Conservation (phyloP, 2,113 vertebrate genomes). For the Oplegnathus fasciatus region DNA sequence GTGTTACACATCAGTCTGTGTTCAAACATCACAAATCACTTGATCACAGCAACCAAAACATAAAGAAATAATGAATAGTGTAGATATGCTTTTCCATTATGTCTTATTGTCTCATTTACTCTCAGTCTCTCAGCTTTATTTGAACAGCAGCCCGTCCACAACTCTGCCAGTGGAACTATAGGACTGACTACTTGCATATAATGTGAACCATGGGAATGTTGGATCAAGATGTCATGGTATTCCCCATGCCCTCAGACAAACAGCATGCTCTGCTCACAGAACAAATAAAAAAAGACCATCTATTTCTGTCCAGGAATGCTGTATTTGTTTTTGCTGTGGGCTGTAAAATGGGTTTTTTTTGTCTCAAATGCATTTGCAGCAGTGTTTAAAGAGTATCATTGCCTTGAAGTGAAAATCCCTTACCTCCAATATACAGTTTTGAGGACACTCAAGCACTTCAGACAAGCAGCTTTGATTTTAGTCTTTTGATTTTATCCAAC, state of each 20-base stretch:
- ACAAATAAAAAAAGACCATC: slow-evolving; percentile 53
- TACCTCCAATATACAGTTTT: neutral
- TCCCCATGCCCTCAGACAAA: slow-evolving; percentile 57
- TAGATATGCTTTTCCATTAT: slow-evolving; percentile 2
- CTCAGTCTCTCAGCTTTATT: neutral
- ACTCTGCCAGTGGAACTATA: slow-evolving; percentile 9
- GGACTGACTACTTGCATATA: slow-evolving; percentile 10
- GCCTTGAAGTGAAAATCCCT: slow-evolving; percentile 20
- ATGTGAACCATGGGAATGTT: slow-evolving; percentile 67
- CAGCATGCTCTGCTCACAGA: slow-evolving; percentile 39
- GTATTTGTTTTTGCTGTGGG: slow-evolving; percentile 52
- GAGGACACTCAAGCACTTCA: neutral
- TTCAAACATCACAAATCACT: slow-evolving; percentile 30
- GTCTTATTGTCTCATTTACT: neutral
- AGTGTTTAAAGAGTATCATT: slow-evolving; percentile 13
- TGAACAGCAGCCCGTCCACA: slow-evolving; percentile 2
- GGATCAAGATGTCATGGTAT: slow-evolving; percentile 62
- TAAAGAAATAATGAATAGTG: neutral
- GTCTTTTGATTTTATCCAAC: slow-evolving; percentile 4
- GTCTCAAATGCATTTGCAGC: slow-evolving; percentile 6
- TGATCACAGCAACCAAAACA: slow-evolving; percentile 9
- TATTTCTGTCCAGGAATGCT: slow-evolving; percentile 77
- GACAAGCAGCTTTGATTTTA: slow-evolving; percentile 1
- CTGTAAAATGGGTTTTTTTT: slow-evolving; percentile 2
- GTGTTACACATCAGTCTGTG: slow-evolving; percentile 1